Base-by-base conservation (phyloP, 2,888 invertebrate genomes). In the Scaptomyza reducta region DNA sequence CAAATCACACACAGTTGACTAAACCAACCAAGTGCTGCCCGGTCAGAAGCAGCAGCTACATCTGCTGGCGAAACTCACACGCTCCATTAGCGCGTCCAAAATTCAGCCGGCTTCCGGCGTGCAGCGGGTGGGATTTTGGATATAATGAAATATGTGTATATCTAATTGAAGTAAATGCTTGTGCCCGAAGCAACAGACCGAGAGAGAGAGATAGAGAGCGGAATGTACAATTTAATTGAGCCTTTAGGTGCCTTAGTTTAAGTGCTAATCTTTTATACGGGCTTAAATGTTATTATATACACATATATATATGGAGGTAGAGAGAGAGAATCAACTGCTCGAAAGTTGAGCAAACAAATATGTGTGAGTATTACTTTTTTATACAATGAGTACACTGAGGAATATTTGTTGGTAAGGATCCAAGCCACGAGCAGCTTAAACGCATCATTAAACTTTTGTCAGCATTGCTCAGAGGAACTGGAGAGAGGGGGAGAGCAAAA, bases 381-480 rank as follows among this genome's bases (percentile, higher is more conserved):
- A 3, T 38, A n/a, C n/a, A 49, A 18, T 51, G 40, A 29, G 53
- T 29, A n/a, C n/a, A n/a, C n/a, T n/a, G n/a, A 14, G 14, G 31
- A 42, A 25, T 33, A 35, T 40, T 31, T 22, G 1, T 31, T 31
- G 57, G 57, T 22, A 31, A 38, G 31, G 50, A 16, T 10, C 33
- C 41, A 58, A 18, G 29, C 27, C 56, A 50, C 38, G 56, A 49
- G 46, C 59, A 51, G 35, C 55, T 72, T 72, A 55, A 71, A 70
- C 77, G 88, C 89, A 79, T 85, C 88, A 87, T 88, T 88, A 83
- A 87, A 87, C 87, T 87, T 89, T 88, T 86, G 83, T 76, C 87
- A 80, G 74, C 65, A 62, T 61, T n/a, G 13, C 14, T 29, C 13
- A 31, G 27, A 35, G 25, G 16, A 25, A 16, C 33, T 10, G 10